Percentiles rank a stretch among this genome's conserved stretches.
Conservation (phyloP, 2,113 vertebrate genomes). For the Cariama cristata region DNA sequence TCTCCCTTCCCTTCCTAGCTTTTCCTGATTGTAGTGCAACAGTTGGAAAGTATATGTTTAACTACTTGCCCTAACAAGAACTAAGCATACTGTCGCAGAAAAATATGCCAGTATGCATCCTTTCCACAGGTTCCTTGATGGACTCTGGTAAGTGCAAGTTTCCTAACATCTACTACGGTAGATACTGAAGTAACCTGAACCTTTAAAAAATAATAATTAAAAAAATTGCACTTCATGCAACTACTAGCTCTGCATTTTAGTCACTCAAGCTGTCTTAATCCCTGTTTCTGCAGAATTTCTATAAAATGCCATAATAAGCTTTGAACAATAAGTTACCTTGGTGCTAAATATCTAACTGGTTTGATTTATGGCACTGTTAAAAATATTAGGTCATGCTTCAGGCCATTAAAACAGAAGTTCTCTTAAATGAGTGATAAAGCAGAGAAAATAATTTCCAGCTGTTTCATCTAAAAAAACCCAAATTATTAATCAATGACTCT, state of each 20-base stretch:
- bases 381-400: conserved; percentile 21
- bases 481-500: background rate
- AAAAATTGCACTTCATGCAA: background rate
- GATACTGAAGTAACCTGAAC: background rate
- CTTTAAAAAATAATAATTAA: background rate
- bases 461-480: background rate
- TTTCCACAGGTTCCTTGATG: background rate
- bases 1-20: background rate
- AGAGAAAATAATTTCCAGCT: conserved; percentile 30
- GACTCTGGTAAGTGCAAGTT: background rate
- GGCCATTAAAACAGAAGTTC: background rate
- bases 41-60: background rate
- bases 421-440: background rate
- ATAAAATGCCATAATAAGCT: background rate
- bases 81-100: background rate
- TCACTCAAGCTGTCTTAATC: background rate
- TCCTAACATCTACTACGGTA: background rate
- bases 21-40: background rate
- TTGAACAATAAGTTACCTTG: background rate
- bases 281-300: background rate
- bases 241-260: background rate
- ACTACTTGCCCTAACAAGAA: background rate
- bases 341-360: background rate
- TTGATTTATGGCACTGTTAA: background rate
- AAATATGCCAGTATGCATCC: background rate